Evolutionary conservation across 1,140 invertebrate genomes (phyloP), one percentile per base, ranked within the genome.

Genomic region (Pseudomyrmex dendroicus): DNA sequence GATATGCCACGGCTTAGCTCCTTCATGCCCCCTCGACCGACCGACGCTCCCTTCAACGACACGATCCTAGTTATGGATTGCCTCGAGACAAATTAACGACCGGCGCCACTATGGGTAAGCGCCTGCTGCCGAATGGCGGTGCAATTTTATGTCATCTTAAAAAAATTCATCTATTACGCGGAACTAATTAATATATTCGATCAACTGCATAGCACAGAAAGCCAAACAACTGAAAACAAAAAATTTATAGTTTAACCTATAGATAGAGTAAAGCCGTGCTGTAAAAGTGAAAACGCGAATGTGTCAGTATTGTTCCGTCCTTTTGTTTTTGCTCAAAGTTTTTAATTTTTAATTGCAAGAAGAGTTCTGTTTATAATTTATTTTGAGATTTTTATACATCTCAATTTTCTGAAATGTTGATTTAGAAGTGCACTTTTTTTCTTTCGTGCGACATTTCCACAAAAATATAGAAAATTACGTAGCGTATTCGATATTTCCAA

Each of bases 21-120:
- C 86, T 87, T 88, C 86, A 84, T 83, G 70, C 64, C 68, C 50
- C 83, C 84, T 64, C 44, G 50, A 63, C 74, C 50, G 56, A 20
- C 59, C 50, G 17, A n/a, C 61, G 54, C 44, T 57, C 74, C 20
- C 82, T 68, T 82, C 54, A n/a, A 76, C 86, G 77, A 83, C 86
- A 68, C 70, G 63, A 87, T 87, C 86, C 86, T 72, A 84, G 82
- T 88, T 87, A 88, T 77, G 83, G 83, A 88, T 82, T 46, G 83
- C 80, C 20, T 5, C 59, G 85, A 87, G 86, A 82, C 87, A 82
- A 90, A 87, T 89, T 89, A 89, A 87, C 76, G 66, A 78, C 83
- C 62, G 76, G 13, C 62, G 63, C 84, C 62, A 25, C 25, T 25
- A 59, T 17, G 52, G 20, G 54, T 46, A 48, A 76, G 25, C 73